phyloP scores from a whole-genome alignment of 2,113 vertebrate species.

The Helogale parvula region DNA sequence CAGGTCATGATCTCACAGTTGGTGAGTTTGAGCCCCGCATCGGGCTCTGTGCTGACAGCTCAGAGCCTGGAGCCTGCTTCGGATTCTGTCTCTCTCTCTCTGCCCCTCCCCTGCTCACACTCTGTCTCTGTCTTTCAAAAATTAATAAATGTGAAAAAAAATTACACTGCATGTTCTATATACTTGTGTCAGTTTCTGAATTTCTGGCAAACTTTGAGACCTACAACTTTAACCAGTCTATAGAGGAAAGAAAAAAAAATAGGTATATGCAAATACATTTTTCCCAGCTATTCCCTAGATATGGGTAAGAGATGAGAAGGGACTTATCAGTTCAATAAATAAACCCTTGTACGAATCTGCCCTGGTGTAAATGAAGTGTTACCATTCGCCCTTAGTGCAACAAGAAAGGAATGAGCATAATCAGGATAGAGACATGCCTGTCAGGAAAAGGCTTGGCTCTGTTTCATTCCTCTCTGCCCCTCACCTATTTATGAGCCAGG shows the following conservation, averaged over 20 bases:
- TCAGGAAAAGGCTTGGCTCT: neutral
- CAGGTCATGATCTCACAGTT: too few species aligned
- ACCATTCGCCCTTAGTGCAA: neutral
- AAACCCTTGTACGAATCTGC: neutral
- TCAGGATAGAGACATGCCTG: neutral
- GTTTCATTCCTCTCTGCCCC: neutral
- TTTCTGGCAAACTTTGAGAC: neutral
- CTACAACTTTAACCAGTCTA: neutral
- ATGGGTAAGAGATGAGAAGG: neutral
- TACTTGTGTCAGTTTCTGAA: neutral
- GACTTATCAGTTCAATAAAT: neutral
- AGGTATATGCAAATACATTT: neutral
- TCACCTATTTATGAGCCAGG: neutral
- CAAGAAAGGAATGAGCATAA: neutral
- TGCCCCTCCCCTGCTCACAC: too few species aligned
- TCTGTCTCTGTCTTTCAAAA: too few species aligned
- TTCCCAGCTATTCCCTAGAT: neutral
- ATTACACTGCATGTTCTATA: neutral
- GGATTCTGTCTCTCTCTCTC: too few species aligned
- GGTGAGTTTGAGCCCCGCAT: too few species aligned
- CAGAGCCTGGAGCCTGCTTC: too few species aligned
- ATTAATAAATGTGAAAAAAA: too few species aligned
- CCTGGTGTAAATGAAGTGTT: neutral
- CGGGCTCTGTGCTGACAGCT: too few species aligned
- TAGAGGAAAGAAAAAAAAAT: neutral